Conservation (phyloP, 2,888 invertebrate genomes). For the Stenoptilia bipunctidactyla region DNA sequence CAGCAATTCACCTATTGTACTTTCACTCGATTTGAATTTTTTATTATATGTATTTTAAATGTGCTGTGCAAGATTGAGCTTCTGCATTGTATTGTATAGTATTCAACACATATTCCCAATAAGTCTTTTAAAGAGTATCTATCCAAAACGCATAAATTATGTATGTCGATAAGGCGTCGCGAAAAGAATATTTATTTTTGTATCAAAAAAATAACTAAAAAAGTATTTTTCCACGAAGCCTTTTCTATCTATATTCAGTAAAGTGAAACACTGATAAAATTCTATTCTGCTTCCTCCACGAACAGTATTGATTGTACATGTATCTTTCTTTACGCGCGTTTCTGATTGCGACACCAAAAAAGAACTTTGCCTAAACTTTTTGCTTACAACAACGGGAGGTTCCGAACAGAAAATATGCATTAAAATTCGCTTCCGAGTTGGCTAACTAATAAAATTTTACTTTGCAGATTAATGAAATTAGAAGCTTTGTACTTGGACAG, state of each 20-base stretch:
- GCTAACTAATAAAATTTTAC: constrained; percentile 39
- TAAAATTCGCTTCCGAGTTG: constrained; percentile 49
- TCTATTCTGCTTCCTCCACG: neutral
- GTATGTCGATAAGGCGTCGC: too few species aligned
- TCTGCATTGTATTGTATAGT: too few species aligned
- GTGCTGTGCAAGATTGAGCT: too few species aligned
- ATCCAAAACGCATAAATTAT: too few species aligned
- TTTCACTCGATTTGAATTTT: too few species aligned
- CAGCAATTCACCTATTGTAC: too few species aligned
- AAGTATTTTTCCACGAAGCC: too few species aligned
- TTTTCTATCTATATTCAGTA: neutral
- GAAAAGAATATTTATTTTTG: too few species aligned
- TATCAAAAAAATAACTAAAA: too few species aligned
- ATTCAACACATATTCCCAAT: too few species aligned
- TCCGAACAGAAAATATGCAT: constrained; percentile 43
- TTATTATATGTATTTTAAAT: too few species aligned
- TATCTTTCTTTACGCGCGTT: neutral
- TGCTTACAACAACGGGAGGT: constrained; percentile 23
- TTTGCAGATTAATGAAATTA: constrained; percentile 31
- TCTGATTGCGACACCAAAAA: constrained; percentile 23
- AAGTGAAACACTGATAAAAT: constrained; percentile 1
- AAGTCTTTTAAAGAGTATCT: too few species aligned
- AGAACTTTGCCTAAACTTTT: constrained; percentile 23
- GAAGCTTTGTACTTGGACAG: neutral
- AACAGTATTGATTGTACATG: neutral